These are phyloP conservation scores for Tetranychus urticae DNA, from an alignment of 1,140 invertebrate genomes.

Conservation along the genomic window DNA sequence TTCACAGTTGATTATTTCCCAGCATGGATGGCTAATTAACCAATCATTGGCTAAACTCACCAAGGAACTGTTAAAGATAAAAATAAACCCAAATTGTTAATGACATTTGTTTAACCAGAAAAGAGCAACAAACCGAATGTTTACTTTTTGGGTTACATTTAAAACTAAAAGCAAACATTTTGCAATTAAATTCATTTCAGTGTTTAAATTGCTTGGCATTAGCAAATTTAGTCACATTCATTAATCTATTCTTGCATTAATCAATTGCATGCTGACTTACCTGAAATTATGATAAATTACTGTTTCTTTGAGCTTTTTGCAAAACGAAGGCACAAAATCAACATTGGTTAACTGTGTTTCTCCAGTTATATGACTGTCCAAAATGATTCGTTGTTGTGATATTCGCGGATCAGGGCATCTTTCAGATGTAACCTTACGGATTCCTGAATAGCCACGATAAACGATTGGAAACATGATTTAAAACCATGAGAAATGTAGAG, in stretches of 20 bases:
- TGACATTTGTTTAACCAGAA: too few species aligned
- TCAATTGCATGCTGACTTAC: not conserved
- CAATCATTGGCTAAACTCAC: constrained; percentile 1
- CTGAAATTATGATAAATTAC: constrained; percentile 5
- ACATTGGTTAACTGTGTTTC: constrained; percentile 5
- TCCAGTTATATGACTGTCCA: constrained; percentile 2
- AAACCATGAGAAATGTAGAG: too few species aligned
- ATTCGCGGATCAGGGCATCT: not conserved
- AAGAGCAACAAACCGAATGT: too few species aligned
- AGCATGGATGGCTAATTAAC: not conserved
- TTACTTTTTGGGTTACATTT: too few species aligned
- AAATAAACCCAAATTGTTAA: not conserved
- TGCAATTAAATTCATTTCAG: too few species aligned
- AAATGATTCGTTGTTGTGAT: constrained; percentile 2
- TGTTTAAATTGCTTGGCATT: too few species aligned
- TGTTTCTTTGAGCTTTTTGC: not conserved
- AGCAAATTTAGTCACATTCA: too few species aligned
- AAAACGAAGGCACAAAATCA: constrained; percentile 8
- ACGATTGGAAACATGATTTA: not conserved
- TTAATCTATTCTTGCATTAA: too few species aligned
- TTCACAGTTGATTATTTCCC: constrained; percentile 7
- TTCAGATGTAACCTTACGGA: not conserved
- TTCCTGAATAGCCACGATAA: not conserved
- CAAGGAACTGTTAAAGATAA: not conserved
- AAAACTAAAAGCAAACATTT: too few species aligned